phyloP scores from a whole-genome alignment of 2,888 invertebrate genomes.

The Arctia plantaginis region DNA sequence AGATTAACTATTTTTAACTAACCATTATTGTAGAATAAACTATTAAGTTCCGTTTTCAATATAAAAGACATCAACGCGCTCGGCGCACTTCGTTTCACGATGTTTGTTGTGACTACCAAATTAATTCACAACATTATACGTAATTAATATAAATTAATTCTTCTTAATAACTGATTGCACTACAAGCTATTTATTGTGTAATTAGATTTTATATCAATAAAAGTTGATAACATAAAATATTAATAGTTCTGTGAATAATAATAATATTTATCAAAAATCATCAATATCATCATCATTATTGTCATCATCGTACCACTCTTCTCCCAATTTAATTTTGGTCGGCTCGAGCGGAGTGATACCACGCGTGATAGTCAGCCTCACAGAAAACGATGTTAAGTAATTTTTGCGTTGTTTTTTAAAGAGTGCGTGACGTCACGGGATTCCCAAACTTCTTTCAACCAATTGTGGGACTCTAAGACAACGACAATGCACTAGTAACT shows the following conservation, averaged over 20 bases:
- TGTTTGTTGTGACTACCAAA: background rate
- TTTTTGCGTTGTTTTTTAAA: background rate
- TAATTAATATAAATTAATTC: background rate
- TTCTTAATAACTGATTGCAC: background rate
- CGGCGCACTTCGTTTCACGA: background rate
- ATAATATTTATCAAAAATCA: background rate
- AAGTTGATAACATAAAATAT: too few species aligned
- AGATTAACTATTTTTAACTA: background rate
- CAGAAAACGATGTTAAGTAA: background rate
- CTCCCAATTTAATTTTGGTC: background rate
- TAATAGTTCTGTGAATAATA: too few species aligned
- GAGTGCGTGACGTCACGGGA: background rate
- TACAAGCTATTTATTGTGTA: too few species aligned
- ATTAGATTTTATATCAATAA: too few species aligned
- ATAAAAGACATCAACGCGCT: slow-evolving; percentile 14
- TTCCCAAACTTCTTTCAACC: too few species aligned
- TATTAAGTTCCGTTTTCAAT: background rate
- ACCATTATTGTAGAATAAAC: background rate
- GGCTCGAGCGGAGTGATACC: too few species aligned
- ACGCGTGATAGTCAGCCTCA: too few species aligned
- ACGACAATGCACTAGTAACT: background rate
- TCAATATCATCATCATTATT: background rate
- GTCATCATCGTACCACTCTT: background rate
- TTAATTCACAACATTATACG: background rate
- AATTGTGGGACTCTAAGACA: background rate